Evolutionary conservation across 2,797 vertebrate genomes (phyloP).

Genomic region (Paedocypris micromegethes): DNA sequence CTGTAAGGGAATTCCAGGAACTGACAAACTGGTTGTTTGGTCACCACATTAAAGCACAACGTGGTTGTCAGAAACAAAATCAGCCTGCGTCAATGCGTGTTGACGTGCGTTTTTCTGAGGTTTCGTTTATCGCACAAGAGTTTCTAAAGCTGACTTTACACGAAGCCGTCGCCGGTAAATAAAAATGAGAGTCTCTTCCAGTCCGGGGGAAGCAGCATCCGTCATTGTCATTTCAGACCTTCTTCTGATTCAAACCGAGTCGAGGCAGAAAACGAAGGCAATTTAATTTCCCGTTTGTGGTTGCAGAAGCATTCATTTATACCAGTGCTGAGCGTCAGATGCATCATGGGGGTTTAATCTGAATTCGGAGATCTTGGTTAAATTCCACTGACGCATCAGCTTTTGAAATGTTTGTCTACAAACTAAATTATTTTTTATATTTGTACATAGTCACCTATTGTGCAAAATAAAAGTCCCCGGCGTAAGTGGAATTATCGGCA

Average conservation of each 20-base stretch:
- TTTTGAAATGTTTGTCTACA: too few species aligned
- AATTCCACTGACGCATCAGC: too few species aligned
- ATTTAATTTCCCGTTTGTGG: conserved; percentile 51
- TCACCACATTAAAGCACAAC: conserved; percentile 43
- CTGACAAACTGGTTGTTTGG: conserved; percentile 9
- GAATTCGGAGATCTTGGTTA: background rate
- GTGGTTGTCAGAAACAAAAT: conserved; percentile 29
- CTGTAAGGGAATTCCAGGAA: conserved; percentile 28
- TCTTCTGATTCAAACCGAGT: conserved; percentile 28
- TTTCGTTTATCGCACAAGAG: conserved; percentile 39
- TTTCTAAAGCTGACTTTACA: conserved; percentile 35
- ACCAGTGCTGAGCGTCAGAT: conserved; percentile 8
- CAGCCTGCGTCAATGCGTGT: conserved; percentile 37
- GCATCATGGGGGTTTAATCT: conserved; percentile 33
- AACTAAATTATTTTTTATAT: too few species aligned
- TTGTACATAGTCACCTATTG: too few species aligned
- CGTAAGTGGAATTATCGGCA: too few species aligned
- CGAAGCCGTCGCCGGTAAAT: conserved; percentile 28
- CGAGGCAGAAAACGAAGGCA: conserved; percentile 45
- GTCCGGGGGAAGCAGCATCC: conserved; percentile 28
- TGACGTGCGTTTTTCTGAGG: conserved; percentile 39
- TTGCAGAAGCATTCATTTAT: conserved; percentile 27
- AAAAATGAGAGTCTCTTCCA: conserved; percentile 44
- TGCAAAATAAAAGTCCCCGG: too few species aligned
- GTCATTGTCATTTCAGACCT: conserved; percentile 44